phyloP scores from a whole-genome alignment of 2,797 vertebrate species.

The Dallia pectoralis region DNA sequence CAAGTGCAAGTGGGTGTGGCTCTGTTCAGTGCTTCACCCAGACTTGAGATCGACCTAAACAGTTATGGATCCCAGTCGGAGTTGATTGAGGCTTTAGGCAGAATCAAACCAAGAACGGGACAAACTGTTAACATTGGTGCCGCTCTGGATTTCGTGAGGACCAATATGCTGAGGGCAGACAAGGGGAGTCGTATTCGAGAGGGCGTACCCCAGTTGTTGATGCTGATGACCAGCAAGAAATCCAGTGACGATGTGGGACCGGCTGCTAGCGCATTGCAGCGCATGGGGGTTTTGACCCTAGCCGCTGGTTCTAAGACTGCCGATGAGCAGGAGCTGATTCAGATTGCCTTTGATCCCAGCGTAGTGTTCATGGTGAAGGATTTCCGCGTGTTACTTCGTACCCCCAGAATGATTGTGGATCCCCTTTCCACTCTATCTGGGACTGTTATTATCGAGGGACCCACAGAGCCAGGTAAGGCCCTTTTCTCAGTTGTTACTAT shows the following conservation, averaged over 20 bases:
- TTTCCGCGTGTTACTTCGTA: conserved; percentile 56
- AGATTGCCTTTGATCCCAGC: conserved; percentile 76
- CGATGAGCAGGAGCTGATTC: conserved; percentile 73
- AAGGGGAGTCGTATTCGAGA: conserved; percentile 80
- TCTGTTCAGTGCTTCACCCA: conserved; percentile 76
- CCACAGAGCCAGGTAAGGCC: conserved; percentile 71
- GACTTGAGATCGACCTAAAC: conserved; percentile 85
- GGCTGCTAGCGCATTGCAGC: conserved; percentile 73
- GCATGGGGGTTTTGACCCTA: conserved; percentile 79
- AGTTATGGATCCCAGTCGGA: conserved; percentile 67
- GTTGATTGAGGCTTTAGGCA: conserved; percentile 61
- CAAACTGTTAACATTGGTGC: conserved; percentile 79
- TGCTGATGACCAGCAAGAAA: conserved; percentile 84
- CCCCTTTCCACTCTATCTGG: conserved; percentile 84
- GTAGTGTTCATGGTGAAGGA: conserved; percentile 73
- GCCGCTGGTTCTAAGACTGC: conserved; percentile 76
- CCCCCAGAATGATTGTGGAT: conserved; percentile 59
- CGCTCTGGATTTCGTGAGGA: conserved; percentile 83
- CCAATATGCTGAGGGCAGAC: conserved; percentile 76
- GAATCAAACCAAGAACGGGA: conserved; percentile 70
- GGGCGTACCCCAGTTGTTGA: conserved; percentile 82
- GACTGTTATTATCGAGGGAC: conserved; percentile 57
- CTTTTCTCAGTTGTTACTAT: not conserved
- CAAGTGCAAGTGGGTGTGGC: conserved; percentile 86
- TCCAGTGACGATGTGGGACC: conserved; percentile 80